A percentile compares a stretch with the other conserved stretches of the same genome.
Evolutionary conservation across 2,113 vertebrate genomes (phyloP).

Genomic region (Peromyscus polionotus): DNA sequence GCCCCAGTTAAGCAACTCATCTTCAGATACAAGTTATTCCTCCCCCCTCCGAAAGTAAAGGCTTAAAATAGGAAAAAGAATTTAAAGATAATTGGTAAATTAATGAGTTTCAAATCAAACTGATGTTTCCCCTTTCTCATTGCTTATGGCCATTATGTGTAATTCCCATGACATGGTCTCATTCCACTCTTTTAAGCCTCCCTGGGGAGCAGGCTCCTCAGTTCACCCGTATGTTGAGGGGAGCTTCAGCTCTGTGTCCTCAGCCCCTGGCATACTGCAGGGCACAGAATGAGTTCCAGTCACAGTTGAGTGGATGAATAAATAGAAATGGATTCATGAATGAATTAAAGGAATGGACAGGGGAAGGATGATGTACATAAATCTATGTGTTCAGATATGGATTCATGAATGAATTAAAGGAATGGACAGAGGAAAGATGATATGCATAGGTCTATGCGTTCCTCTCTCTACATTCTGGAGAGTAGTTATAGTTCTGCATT

Average conservation of each 20-base stretch:
- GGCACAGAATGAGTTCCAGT: background rate
- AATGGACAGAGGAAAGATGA: background rate
- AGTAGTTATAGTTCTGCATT: background rate
- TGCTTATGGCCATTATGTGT: background rate
- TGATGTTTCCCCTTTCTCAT: background rate
- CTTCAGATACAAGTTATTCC: background rate
- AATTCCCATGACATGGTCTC: background rate
- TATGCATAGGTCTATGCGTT: background rate
- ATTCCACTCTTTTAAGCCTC: background rate
- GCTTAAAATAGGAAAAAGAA: constrained; percentile 30
- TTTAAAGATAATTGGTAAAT: constrained; percentile 49
- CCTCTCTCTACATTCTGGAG: background rate
- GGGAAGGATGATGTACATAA: background rate
- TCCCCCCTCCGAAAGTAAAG: background rate
- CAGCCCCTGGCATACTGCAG: background rate
- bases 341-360: background rate
- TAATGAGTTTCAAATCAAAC: constrained; percentile 22
- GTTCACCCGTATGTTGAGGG: accelerated
- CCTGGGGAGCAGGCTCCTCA: background rate
- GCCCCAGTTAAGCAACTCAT: background rate
- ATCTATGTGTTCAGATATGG: background rate
- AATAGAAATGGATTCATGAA: background rate
- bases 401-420: background rate
- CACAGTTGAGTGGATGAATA: background rate
- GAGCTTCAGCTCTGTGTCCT: background rate